Percentiles rank a stretch among this genome's conserved stretches.
phyloP scores from a whole-genome alignment of 1,140 invertebrate species.

The Eulimnadia texana region DNA sequence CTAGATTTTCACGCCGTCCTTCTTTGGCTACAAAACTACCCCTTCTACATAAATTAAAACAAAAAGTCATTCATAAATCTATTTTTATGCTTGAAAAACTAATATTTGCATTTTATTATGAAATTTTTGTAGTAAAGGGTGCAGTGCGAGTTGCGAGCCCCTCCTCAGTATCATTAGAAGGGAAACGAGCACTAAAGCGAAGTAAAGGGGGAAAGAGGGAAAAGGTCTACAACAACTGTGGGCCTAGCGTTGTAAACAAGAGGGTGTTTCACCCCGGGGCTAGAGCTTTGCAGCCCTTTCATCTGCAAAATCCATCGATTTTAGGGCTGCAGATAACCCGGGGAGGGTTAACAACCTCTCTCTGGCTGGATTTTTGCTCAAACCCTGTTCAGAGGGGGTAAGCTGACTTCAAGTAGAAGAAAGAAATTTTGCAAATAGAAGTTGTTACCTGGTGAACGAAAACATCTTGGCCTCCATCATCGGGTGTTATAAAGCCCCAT shows the following conservation, averaged over 20 bases:
- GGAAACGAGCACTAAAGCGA: neutral
- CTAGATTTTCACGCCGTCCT: too few relatives aligned
- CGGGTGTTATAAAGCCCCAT: constrained; percentile 79
- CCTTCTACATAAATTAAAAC: too few relatives aligned
- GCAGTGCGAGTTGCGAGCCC: neutral
- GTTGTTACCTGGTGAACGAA: constrained; percentile 73
- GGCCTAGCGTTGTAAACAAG: neutral
- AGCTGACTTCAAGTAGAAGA: too few relatives aligned
- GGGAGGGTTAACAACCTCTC: neutral
- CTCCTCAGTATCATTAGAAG: too few relatives aligned
- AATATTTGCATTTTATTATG: too few relatives aligned
- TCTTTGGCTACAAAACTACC: too few relatives aligned
- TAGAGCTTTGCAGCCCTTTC: neutral
- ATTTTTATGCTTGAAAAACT: too few relatives aligned
- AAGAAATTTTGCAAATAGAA: too few relatives aligned
- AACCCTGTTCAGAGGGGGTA: neutral
- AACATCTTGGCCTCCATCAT: constrained; percentile 71
- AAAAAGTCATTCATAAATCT: too few relatives aligned
- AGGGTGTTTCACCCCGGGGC: neutral
- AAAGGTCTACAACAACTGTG: too few relatives aligned
- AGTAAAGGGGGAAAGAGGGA: neutral
- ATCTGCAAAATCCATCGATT: neutral
- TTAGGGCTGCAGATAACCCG: too few relatives aligned
- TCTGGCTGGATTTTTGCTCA: neutral
- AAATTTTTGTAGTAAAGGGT: too few relatives aligned